phyloP scores from a whole-genome alignment of 30 jellyfish, hydroid and myxozoan species.

The Phacellophora camtschatica region DNA sequence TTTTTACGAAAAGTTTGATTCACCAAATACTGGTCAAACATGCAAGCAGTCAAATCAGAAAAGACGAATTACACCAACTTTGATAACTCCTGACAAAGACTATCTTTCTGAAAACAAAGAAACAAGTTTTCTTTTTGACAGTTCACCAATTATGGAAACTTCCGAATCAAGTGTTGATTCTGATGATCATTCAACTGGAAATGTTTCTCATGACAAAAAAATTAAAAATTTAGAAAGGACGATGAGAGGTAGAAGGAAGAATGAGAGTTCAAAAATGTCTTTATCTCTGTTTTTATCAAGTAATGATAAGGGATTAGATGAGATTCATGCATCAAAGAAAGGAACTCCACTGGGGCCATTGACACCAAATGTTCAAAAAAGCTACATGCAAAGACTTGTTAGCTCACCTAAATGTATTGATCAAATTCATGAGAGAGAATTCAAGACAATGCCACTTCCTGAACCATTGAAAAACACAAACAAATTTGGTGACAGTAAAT shows the following conservation, averaged over 20 bases:
- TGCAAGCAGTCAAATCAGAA: neutral
- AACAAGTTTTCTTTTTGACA: slow-evolving; percentile 14
- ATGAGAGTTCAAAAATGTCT: slow-evolving; percentile 12
- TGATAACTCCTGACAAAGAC: slow-evolving; percentile 54
- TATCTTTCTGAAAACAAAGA: neutral
- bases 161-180: slow-evolving; percentile 41
- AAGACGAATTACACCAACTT: slow-evolving; percentile 83
- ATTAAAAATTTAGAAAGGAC: slow-evolving; percentile 3
- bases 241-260: slow-evolving; percentile 14
- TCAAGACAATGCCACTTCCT: neutral
- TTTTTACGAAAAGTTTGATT: no score
- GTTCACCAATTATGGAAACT: slow-evolving; percentile 19
- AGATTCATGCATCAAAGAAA: neutral
- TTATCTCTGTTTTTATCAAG: slow-evolving; percentile 18
- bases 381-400: neutral
- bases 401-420: slow-evolving; percentile 9
- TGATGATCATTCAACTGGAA: slow-evolving; percentile 7
- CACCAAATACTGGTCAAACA: neutral
- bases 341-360: neutral
- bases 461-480: neutral
- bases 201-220: slow-evolving; percentile 6
- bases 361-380: neutral
- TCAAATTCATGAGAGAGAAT: neutral
- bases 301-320: neutral
- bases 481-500: neutral